Conservation (phyloP, 2,797 vertebrate species). For the Muraenolepis orangiensis region DNA sequence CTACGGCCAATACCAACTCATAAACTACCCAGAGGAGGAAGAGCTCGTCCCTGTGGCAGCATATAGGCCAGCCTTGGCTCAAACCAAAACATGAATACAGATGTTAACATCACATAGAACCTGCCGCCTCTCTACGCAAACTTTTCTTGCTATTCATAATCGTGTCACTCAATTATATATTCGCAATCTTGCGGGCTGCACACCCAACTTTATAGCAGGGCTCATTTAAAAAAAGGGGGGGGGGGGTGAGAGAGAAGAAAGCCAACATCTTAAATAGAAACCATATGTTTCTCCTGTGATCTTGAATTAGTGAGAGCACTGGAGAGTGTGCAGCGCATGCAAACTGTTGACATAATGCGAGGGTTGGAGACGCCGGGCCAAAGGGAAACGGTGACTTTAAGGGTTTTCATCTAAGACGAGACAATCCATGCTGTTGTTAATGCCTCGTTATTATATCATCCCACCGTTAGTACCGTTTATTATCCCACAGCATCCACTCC, state of each 20-base stretch:
- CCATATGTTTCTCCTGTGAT: not conserved
- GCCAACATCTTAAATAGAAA: not conserved
- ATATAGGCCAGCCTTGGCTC: slow-evolving; percentile 11
- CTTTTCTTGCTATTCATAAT: not conserved
- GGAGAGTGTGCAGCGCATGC: not conserved
- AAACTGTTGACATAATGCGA: not conserved
- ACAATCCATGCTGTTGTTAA: slow-evolving; percentile 20
- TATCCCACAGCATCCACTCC: slow-evolving; percentile 47
- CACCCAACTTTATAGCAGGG: not conserved
- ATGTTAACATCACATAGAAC: not conserved
- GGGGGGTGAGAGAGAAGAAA: not conserved
- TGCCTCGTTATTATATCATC: slow-evolving; percentile 45
- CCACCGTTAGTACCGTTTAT: no score
- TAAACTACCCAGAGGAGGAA: slow-evolving; percentile 46
- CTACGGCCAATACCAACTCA: slow-evolving; percentile 50
- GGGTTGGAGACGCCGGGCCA: not conserved
- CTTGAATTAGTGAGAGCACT: not conserved
- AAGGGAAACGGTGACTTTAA: no score
- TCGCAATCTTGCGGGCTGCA: slow-evolving; percentile 25
- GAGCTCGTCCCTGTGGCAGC: slow-evolving; percentile 32
- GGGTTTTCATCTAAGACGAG: not conserved
- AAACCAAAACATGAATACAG: not conserved
- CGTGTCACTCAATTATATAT: slow-evolving; percentile 39
- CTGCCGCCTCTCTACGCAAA: not conserved
- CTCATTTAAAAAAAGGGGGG: not conserved